Evolutionary conservation across 2,797 vertebrate genomes (phyloP).

Genomic region (Eremophila alpestris): DNA sequence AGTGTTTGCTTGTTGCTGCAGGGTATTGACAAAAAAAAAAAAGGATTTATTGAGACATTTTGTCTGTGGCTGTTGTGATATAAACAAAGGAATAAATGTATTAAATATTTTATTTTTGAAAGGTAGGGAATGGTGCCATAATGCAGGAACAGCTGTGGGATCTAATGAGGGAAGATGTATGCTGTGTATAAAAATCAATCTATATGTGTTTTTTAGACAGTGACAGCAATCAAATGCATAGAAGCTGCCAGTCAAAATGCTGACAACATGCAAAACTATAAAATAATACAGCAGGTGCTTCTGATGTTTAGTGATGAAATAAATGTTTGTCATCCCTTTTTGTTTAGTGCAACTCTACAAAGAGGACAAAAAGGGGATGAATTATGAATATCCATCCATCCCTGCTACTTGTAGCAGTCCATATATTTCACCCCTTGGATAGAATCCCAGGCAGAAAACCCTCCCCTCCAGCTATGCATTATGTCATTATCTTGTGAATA

Average conservation of each 20-base stretch:
- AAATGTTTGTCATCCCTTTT: not conserved
- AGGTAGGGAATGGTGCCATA: not conserved
- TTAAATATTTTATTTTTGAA: conserved; percentile 30
- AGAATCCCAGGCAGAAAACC: not conserved
- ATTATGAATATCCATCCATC: not conserved
- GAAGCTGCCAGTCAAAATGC: conserved; percentile 35
- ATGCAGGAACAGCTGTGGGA: conserved; percentile 10
- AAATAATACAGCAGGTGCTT: not conserved
- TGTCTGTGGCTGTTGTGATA: not conserved
- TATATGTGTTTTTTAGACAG: not conserved
- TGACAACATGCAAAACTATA: conserved; percentile 12
- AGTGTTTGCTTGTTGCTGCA: not conserved
- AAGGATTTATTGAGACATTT: not conserved
- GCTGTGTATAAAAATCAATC: conserved; percentile 9
- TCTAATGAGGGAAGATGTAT: conserved; percentile 41
- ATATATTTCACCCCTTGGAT: not conserved
- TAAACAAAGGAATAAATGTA: conserved; percentile 12
- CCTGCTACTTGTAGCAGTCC: not conserved
- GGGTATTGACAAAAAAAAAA: not conserved
- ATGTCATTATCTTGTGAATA: not conserved
- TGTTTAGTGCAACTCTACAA: not conserved
- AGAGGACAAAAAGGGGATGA: not conserved
- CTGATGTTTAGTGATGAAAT: not conserved
- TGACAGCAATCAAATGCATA: conserved; percentile 13
- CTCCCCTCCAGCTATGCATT: not conserved